Evolutionary conservation across 2,113 vertebrate genomes (phyloP).

Genomic region (Dipodomys stephensi): DNA sequence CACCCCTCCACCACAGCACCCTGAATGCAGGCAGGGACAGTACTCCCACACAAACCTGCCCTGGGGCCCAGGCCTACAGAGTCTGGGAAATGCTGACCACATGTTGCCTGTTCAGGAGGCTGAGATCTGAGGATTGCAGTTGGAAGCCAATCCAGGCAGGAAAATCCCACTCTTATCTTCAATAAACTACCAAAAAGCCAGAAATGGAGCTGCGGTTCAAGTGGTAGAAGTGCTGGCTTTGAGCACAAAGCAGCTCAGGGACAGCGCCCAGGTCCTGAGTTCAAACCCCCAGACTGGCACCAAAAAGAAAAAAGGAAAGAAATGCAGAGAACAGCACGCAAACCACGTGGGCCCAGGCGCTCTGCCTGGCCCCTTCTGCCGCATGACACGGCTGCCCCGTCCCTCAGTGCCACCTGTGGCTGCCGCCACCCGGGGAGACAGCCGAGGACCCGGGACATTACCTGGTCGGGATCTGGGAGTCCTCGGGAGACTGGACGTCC

Average conservation of each 20-base stretch:
- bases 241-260: no score
- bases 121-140: no score
- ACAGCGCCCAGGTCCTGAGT: no score
- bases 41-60: rapidly evolving
- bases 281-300: no score
- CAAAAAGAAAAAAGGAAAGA: no score
- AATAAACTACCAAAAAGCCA: no score
- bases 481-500: background rate
- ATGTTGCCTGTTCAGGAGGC: background rate
- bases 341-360: background rate
- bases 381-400: background rate
- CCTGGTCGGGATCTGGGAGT: slow-evolving; percentile 35
- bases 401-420: background rate
- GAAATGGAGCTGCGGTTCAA: no score
- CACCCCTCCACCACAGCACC: rapidly evolving
- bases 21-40: background rate
- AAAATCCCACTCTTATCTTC: no score
- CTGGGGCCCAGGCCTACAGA: rapidly evolving
- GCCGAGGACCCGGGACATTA: background rate
- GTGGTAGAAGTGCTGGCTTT: no score
- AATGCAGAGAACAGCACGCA: no score
- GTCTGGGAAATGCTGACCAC: no score
- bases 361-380: background rate
- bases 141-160: no score
- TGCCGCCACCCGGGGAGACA: rapidly evolving